Evolutionary conservation across 2,888 invertebrate genomes (phyloP), one percentile per base, ranked within the genome.

Genomic region (Scrobipalpa costella): DNA sequence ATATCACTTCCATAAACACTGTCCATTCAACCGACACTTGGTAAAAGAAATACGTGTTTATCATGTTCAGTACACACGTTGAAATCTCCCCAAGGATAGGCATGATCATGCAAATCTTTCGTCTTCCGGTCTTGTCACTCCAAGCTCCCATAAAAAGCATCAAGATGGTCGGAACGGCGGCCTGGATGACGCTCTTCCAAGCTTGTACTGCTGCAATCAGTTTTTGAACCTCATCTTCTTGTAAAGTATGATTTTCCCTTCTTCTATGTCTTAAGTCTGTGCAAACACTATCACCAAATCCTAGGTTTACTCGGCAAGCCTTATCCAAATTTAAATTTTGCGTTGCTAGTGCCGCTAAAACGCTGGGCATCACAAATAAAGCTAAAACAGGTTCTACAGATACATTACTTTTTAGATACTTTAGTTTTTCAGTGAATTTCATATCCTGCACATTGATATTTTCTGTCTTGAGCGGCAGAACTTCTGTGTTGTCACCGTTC

Each of bases 321-420:
- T 97, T 97, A 76, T 97, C 97, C 74, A 97, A 89, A 82, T 96
- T 96, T 50, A 97, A 86, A 84, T 97, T 97, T 81, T 96, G 96
- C 7, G 96, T 95, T 38, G 96, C 96, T 68, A 97, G 78, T 73
- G 94, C 93, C 0, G 96, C 95, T 15, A 94, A 71, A 0, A 94
- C 92, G 72, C 93, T 93, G 0, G 94, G 94, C 90, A 94, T 92
- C 55, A 94, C 93, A 76, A 94, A 94, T 60, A 94, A 87, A 0
- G 93, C 92, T 64, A 95, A 75, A 63, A 94, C 93, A 0, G 95
- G 95, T 79, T 95, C 95, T 17, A 95, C 94, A 0, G 94, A 94
- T 61, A 94, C 92, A 70, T 94, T 94, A 17, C 90, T 84, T 71
- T 88, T 89, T 7, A 93, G 68, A 71, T 84, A 88, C 63, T 84